Evolutionary conservation across 92 coral and sea anemone species (phyloP).

Genomic region (Scolanthus callimorphus): DNA sequence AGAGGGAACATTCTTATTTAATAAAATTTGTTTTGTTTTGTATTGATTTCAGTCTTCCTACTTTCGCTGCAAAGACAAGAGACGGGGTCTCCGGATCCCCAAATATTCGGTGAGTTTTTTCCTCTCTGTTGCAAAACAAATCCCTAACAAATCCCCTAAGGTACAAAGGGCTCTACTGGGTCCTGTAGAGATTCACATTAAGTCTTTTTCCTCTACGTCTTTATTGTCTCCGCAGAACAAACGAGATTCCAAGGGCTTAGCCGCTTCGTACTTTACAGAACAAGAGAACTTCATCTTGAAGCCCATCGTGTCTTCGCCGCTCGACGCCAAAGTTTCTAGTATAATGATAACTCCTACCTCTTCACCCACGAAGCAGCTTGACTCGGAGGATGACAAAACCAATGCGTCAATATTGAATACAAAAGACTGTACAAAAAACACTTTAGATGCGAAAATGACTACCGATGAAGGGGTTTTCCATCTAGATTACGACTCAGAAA

Average conservation of each 20-base stretch:
- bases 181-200: not conserved
- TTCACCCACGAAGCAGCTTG: constrained; percentile 80
- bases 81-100: constrained; percentile 72
- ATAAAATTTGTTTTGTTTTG: not conserved
- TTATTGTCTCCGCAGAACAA: constrained; percentile 73
- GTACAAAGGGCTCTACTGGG: not conserved
- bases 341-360: constrained; percentile 79
- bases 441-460: constrained; percentile 19
- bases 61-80: constrained; percentile 72
- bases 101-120: constrained; percentile 73
- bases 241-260: constrained; percentile 49
- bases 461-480: constrained; percentile 63
- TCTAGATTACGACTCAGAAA: constrained; percentile 63
- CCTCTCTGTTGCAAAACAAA: too few relatives aligned
- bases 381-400: constrained; percentile 13
- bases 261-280: constrained; percentile 69
- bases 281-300: constrained; percentile 79
- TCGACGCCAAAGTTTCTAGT: constrained; percentile 66
- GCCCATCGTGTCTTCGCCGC: constrained; percentile 72
- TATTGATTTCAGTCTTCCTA: constrained; percentile 69
- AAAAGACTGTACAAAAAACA: constrained; percentile 7
- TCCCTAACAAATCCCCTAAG: too few relatives aligned
- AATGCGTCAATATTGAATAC: constrained; percentile 17
- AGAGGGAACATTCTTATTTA: constrained; percentile 1
- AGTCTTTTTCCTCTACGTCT: constrained; percentile 5